Conservation (phyloP, 2,888 invertebrate species). For the Megastigmus dorsalis region DNA sequence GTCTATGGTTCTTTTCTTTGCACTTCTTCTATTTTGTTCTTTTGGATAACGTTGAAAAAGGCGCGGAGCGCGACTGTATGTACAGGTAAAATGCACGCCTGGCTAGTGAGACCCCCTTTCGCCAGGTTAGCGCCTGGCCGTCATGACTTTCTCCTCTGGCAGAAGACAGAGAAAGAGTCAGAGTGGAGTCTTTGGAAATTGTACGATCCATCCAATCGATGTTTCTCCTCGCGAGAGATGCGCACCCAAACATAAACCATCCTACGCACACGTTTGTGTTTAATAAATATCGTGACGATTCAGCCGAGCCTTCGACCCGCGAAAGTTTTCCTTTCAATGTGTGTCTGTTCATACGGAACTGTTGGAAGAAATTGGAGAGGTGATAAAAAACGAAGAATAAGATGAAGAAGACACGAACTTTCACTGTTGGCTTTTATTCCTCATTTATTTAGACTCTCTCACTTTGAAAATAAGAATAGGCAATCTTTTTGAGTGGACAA, state of each 20-base stretch:
- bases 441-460: slow-evolving; percentile 2
- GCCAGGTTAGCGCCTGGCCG: not conserved
- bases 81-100: slow-evolving; percentile 11
- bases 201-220: slow-evolving; percentile 6
- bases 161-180: not conserved
- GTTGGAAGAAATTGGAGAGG: too few species aligned
- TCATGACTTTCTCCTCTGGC: slow-evolving; percentile 31
- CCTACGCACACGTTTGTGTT: not conserved
- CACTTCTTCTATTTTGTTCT: slow-evolving; percentile 1
- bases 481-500: not conserved
- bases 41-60: slow-evolving; percentile 21
- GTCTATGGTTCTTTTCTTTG: not conserved
- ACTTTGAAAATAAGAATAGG: not conserved
- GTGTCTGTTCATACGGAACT: too few species aligned
- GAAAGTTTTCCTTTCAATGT: slow-evolving; percentile 10
- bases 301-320: too few species aligned
- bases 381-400: not conserved
- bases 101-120: slow-evolving; percentile 15
- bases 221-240: not conserved
- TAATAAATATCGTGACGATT: not conserved
- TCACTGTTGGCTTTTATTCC: not conserved
- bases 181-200: slow-evolving; percentile 34
- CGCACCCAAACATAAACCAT: too few species aligned
- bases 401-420: not conserved
- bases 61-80: not conserved